Evolutionary conservation across 2,888 invertebrate species (phyloP), one percentile per base, ranked within the genome.

Genomic region (Ferrisia virgata): DNA sequence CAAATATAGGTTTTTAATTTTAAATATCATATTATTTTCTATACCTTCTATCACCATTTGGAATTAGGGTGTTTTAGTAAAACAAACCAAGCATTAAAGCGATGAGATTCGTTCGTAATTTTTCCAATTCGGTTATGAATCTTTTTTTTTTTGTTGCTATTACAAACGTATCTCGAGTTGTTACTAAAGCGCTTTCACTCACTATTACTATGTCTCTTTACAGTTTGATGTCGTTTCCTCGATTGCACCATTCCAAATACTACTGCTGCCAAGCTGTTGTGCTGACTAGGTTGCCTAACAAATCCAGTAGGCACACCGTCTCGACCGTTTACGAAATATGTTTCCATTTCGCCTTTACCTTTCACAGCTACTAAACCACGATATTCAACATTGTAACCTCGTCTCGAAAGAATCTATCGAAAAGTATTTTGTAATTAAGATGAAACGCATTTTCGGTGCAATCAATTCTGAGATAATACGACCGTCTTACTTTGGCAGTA

Each of bases 321-420:
- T 76, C 92, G 91, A 22, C 94, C 94, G 80, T 92, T 89, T 82
- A 98, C 95, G 90, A 95, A 97, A 90, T 94, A 97, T n/a, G 97
- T 98, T 89, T 96, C 94, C 97, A 98, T 97, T 86, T 93, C 93
- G 0, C 98, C 98, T 89, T 98, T 98, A 85, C 98, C 98, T 88
- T 98, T 98, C 36, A 98, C 97, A 85, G 94, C 93, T 85, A 98
- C 93, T 84, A 92, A 90, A 0, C 98, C 98, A n/a, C 98, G 92
- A 87, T 92, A 90, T 87, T 93, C 92, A 53, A 94, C 89, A 86
- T 92, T 91, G 89, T 94, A 96, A 1, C 95, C 95, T 85, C 92
- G 90, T 1, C 91, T 91, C 86, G 93, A 93, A 85, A 96, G 89
- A 86, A 95, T 92, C 96, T 97, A 88, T 80, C 82, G 84, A 85